Evolutionary conservation across 2,888 invertebrate genomes (phyloP).

Genomic region (Dicyrtomina minuta): DNA sequence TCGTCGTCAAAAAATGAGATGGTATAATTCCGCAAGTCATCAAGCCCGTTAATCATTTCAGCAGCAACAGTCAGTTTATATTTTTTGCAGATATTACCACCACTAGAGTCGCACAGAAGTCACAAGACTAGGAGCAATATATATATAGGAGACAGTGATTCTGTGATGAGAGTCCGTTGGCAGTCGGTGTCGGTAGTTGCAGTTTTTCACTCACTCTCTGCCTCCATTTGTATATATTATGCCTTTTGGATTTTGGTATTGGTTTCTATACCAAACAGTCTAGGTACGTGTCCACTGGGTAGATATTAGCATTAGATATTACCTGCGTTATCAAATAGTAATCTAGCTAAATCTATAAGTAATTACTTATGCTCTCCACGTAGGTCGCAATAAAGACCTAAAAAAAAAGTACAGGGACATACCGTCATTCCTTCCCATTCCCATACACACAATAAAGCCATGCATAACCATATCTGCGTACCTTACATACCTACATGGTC

Average conservation of each 20-base stretch:
- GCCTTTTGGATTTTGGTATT: no score
- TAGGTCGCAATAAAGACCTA: background rate
- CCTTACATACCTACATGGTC: constrained; percentile 1
- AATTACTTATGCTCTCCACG: constrained; percentile 9
- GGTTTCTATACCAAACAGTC: no score
- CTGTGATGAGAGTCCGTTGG: no score
- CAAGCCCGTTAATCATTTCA: constrained; percentile 27
- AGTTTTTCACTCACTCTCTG: no score
- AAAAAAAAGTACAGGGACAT: constrained; percentile 15
- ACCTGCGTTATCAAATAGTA: no score
- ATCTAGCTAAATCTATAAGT: background rate
- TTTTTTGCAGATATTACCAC: no score
- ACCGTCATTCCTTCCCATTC: background rate
- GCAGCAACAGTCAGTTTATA: background rate
- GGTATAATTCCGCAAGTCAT: constrained; percentile 22
- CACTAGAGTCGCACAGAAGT: background rate
- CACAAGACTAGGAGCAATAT: no score
- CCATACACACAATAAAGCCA: background rate
- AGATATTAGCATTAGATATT: no score
- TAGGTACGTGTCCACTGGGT: no score
- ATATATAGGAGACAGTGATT: no score
- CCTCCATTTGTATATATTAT: no score
- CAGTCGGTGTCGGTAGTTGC: no score
- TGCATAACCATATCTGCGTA: background rate
- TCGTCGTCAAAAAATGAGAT: constrained; percentile 14